Conservation (phyloP, 2,797 vertebrate species). For the Arctocebus calabarensis region DNA sequence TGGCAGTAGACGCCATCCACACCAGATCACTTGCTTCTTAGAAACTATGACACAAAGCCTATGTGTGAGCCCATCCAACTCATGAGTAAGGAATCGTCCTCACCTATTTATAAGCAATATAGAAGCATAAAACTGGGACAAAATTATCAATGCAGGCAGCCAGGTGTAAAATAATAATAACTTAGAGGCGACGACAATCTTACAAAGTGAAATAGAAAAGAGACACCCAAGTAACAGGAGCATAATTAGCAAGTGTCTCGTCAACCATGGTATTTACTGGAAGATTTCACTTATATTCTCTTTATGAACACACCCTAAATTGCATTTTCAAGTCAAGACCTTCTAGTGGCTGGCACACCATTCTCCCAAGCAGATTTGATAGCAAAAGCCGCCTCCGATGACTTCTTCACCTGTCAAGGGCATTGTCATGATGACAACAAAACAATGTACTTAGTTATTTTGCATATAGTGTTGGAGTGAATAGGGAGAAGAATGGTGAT, state of each 20-base stretch:
- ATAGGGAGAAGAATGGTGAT: neutral
- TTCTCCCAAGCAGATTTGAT: neutral
- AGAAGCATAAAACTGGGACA: neutral
- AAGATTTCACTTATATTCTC: neutral
- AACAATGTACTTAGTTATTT: neutral
- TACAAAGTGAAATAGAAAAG: slow-evolving; percentile 17
- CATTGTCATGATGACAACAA: too few relatives aligned
- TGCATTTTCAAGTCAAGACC: neutral
- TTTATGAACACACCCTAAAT: neutral
- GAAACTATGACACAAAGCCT: neutral
- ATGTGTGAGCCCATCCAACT: neutral
- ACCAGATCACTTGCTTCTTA: neutral
- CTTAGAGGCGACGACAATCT: neutral
- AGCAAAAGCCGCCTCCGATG: neutral
- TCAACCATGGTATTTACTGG: neutral
- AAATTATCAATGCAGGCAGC: slow-evolving; percentile 39
- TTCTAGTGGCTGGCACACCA: accelerated
- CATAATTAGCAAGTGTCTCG: slow-evolving; percentile 17
- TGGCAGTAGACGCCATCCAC: neutral
- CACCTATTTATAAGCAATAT: slow-evolving; percentile 8
- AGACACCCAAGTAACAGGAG: slow-evolving; percentile 6
- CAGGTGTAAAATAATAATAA: slow-evolving; percentile 55
- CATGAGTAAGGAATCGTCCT: neutral
- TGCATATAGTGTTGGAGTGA: neutral
- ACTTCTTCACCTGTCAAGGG: neutral